Conservation (phyloP, 2,113 vertebrate species). For the Rhinolophus ferrumequinum region DNA sequence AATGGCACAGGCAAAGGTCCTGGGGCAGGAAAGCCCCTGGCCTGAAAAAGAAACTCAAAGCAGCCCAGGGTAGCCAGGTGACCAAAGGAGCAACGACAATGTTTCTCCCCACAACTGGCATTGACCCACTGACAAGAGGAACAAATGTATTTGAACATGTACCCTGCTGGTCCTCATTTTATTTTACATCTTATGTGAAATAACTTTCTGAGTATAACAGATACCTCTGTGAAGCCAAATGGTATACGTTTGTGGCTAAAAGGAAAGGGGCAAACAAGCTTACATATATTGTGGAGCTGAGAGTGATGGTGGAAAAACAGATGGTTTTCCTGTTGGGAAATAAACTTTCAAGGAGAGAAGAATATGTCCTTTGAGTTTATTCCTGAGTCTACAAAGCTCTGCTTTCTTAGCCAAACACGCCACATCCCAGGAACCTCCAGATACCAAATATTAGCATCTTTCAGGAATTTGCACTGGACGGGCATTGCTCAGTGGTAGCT, state of each 20-base stretch:
- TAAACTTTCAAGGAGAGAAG: constrained; percentile 61
- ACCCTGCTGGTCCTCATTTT: not conserved
- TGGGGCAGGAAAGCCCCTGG: not conserved
- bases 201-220: not conserved
- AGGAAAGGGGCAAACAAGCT: not conserved
- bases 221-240: not conserved
- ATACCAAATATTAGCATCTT: constrained; percentile 61
- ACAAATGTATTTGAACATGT: not conserved
- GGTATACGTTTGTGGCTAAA: not conserved
- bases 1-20: not conserved
- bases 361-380: constrained; percentile 60
- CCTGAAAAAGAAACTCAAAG: not conserved
- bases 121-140: not conserved
- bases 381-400: constrained; percentile 55
- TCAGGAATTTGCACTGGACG: constrained; percentile 40
- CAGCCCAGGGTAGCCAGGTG: not conserved
- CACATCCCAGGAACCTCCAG: not conserved
- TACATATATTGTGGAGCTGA: not conserved
- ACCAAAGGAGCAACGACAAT: not conserved
- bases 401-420: constrained; percentile 59
- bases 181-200: not conserved
- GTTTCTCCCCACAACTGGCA: not conserved
- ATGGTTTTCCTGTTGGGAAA: constrained; percentile 36
- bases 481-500: not conserved
- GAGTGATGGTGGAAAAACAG: constrained; percentile 35